A percentile compares a stretch with the other conserved stretches of the same genome.
These are phyloP conservation scores for Amphipyra berbera DNA, from an alignment of 2,888 invertebrate species.

Conservation along the genomic window DNA sequence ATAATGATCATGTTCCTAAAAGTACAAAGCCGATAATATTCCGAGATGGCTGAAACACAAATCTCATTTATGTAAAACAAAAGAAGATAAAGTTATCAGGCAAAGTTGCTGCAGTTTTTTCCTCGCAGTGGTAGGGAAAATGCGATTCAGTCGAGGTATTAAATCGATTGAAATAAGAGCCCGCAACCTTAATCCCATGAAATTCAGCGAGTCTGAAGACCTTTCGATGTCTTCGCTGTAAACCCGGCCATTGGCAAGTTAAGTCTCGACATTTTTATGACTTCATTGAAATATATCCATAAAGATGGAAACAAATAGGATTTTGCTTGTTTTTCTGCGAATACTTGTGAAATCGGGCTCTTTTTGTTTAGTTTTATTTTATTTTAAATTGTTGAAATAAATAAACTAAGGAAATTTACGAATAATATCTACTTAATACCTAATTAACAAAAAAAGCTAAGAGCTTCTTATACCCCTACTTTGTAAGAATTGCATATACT, in stretches of 20 bases:
- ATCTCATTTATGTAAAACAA: conserved; percentile 21
- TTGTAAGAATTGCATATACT: neutral
- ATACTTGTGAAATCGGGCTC: conserved; percentile 2
- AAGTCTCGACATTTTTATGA: conserved; percentile 80
- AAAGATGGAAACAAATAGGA: conserved; percentile 44
- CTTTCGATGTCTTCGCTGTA: conserved; percentile 78
- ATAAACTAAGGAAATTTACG: too few relatives aligned
- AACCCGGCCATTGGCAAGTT: conserved; percentile 80
- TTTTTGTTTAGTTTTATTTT: conserved; percentile 7
- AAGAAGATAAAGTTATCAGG: conserved; percentile 23
- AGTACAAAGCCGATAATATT: conserved; percentile 11
- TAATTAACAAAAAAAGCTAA: too few relatives aligned
- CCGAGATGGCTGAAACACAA: conserved; percentile 1
- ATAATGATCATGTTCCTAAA: neutral
- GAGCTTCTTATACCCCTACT: too few relatives aligned
- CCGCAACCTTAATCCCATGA: conserved; percentile 74
- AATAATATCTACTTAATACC: too few relatives aligned
- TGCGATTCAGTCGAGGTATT: conserved; percentile 60
- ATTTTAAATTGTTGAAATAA: neutral
- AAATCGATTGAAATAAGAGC: conserved; percentile 76
- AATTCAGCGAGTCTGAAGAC: conserved; percentile 81
- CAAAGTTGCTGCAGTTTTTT: conserved; percentile 28
- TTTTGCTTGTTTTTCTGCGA: conserved; percentile 28
- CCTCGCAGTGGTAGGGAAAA: conserved; percentile 31
- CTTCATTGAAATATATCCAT: conserved; percentile 71